Base-by-base conservation (phyloP, 2,113 vertebrate genomes). In the Oryzias curvinotus region DNA sequence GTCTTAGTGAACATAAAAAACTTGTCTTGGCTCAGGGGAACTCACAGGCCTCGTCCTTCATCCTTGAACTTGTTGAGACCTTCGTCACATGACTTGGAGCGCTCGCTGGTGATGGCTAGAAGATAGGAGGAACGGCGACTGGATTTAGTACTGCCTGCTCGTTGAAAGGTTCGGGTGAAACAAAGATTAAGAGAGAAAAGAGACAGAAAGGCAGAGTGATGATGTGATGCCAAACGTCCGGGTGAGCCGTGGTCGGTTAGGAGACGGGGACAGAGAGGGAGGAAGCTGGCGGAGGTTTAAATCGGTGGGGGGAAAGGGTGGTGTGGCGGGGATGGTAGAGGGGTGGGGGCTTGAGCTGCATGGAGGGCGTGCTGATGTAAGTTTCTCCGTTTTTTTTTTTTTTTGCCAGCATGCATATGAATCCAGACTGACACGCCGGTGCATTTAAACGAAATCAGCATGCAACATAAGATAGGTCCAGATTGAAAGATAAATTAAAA, bases 21-120 rank as follows among this genome's bases (percentile, higher is more conserved):
- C 10, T 3, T 4, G 15, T 28, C 49, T 0, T 3, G 1, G 25
- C 25, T 56, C 25, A 23, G 5, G 26, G 17, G 54, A 21, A 74
- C 92, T 92, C 81, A 93, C 92, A 91, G 90, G 63, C 90, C 71
- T 16, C 94, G 93, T 2, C 94, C 93, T 63, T 99, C 97, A 0
- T 98, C 96, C 57, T 95, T 91, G 87, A 98, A 97, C 0, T 92
- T 85, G 65, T 98, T 98, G 77, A 99, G 95, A 5, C 97, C 97
- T 0, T 99, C 97, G 2, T 99, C 96, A 1, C 96, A 99, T 28
- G 97, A 99, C 91, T 98, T 99, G 87, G 97, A 99, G 83, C 96
- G 95, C 81, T 98, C 96, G 0, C 95, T 93, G 83, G 95, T 96
- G 90, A 98, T 94, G 87, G 96, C 96, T 90, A 97, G 90, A 88